Percentiles rank a stretch among this genome's conserved stretches.
These are phyloP conservation scores for Takifugu ocellatus DNA, from an alignment of 2,797 vertebrate species.

Conservation along the genomic window DNA sequence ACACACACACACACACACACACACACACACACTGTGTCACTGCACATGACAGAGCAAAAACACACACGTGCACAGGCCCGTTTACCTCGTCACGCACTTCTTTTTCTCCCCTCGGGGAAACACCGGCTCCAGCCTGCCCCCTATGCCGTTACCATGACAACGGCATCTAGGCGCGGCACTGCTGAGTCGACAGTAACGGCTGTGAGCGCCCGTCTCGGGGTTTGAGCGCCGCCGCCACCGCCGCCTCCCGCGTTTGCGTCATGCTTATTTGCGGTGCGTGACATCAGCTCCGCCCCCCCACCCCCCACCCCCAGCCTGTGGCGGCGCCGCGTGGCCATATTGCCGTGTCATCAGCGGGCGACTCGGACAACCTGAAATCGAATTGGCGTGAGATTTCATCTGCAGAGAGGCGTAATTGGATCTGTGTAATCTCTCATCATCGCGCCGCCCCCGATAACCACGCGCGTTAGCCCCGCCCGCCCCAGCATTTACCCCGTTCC, in stretches of 20 bases:
- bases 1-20: constrained; percentile 24
- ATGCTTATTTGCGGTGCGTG: constrained; percentile 3
- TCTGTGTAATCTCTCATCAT: constrained; percentile 41
- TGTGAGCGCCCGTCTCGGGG: too few relatives aligned
- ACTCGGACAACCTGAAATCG: constrained; percentile 42
- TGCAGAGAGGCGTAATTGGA: constrained; percentile 52
- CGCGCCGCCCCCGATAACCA: not conserved
- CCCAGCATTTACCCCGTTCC: too few relatives aligned
- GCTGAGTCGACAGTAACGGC: constrained; percentile 51
- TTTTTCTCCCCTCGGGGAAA: constrained; percentile 34
- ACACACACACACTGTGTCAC: constrained; percentile 35
- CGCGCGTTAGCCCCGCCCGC: too few relatives aligned
- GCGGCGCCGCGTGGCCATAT: constrained; percentile 5
- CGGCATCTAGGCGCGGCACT: constrained; percentile 68
- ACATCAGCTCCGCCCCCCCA: too few relatives aligned
- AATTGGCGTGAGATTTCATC: constrained; percentile 42
- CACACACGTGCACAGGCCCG: constrained; percentile 40
- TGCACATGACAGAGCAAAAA: constrained; percentile 65
- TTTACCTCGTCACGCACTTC: constrained; percentile 54
- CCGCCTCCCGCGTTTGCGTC: constrained; percentile 13
- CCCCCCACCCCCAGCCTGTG: too few relatives aligned
- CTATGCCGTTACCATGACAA: constrained; percentile 74
- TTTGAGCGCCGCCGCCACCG: too few relatives aligned
- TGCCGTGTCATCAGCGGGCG: constrained; percentile 38
- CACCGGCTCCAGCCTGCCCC: constrained; percentile 59